Conservation (phyloP, 2,113 vertebrate genomes). For the Brienomyrus brachyistius region DNA sequence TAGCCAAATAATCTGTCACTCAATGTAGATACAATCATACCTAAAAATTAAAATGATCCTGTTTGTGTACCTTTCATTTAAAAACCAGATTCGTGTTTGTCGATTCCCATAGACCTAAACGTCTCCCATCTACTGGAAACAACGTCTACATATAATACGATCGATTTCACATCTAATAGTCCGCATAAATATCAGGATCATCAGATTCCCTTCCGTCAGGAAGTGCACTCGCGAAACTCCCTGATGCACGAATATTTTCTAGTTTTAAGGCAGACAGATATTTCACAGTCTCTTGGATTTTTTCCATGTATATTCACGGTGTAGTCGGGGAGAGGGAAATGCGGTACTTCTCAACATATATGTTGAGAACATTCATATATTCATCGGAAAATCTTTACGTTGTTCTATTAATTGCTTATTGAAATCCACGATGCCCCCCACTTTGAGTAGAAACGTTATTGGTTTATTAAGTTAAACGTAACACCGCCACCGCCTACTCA, state of each 20-base stretch:
- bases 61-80: background rate
- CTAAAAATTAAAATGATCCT: background rate
- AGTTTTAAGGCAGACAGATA: background rate
- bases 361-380: background rate
- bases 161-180: background rate
- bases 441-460: background rate
- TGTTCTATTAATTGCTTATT: background rate
- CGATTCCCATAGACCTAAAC: background rate
- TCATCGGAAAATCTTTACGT: background rate
- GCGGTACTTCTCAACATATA: background rate
- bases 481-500: background rate
- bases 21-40: background rate
- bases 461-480: background rate
- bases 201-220: background rate
- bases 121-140: background rate
- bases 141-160: background rate
- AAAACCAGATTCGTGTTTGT: background rate
- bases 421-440: background rate
- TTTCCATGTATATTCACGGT: background rate
- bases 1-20: background rate
- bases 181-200: background rate
- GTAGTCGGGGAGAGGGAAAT: background rate
- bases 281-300: background rate
- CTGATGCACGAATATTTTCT: background rate
- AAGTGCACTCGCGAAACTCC: background rate